Base-by-base conservation (phyloP, 2,113 vertebrate genomes). In the Hemibagrus wyckioides region DNA sequence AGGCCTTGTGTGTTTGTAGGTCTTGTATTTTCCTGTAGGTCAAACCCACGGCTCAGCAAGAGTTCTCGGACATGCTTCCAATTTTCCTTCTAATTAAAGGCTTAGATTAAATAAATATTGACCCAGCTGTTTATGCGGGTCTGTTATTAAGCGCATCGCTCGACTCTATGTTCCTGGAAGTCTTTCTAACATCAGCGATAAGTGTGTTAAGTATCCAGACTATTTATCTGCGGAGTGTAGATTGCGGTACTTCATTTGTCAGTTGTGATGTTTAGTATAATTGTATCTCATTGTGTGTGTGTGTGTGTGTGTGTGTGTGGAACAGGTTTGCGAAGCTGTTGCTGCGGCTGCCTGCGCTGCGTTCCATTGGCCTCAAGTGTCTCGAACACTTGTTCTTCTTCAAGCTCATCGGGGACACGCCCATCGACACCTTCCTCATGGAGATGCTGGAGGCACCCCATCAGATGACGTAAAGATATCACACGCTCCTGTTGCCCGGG, bases 391-490 rank as follows among this genome's bases (percentile, higher is more conserved):
- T 99, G 73, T 99, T 99, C 95, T 99, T 99, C 95, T 99, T 99
- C 96, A 99, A 99, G 92, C 97, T 99, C 93, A 99, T 99, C 88
- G 98, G 98, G 0, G 98, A 99, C 95, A 99, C 98, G 3, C 98
- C 98, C 56, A 99, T 99, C 8, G 98, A 99, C 96, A 99, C 98
- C 92, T 99, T 99, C 94, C 93, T 99, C 92, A 99, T 99, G 98
- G 98, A 99, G 94, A 99, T 99, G 98, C 96, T 99, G 92, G 98
- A 99, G 92, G 97, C 98, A 0, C 98, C 98, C 0, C 98, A 99
- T 93, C 98, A 99, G 94, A 96, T 98, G 96, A 99, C 98, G 94
- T 99, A 98, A 96, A 94, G 80, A 88, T 73, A 79, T 75, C 87
- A 61, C 39, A 21, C 30, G 76, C 56, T 48, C 75, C 59, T 71